Evolutionary conservation across 2,888 invertebrate species (phyloP), one percentile per base, ranked within the genome.

Genomic region (Copidosoma aretas): DNA sequence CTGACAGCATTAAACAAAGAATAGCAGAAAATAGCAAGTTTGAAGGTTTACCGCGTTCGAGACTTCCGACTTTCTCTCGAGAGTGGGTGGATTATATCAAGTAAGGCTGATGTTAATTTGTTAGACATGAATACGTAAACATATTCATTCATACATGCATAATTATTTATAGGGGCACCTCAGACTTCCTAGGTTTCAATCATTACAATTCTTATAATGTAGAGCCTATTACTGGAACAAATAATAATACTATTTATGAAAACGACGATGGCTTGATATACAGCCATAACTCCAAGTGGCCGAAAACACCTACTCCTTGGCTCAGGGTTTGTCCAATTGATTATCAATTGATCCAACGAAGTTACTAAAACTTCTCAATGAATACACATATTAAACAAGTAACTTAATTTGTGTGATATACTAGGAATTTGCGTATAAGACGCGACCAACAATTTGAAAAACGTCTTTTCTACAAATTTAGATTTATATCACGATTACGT

Each of bases 111-210:
- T 52, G 5, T 22, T 46, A 46, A 15, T 46, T 22, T 4, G 10
- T 52, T 5, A 5, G 21, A 5, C 12, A 52, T 12, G 19, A n/a
- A 3, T 3, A 52, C 14, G 12, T 52, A 5, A 52, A n/a, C n/a
- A n/a, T n/a, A n/a, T n/a, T n/a, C n/a, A n/a, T n/a, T n/a, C n/a
- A n/a, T n/a, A n/a, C n/a, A n/a, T n/a, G n/a, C n/a, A n/a, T n/a
- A n/a, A n/a, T n/a, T n/a, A 21, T 24, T 54, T 54, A 10, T 54
- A 54, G 54, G 12, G 88, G 86, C 76, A 88, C 91, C 0, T 86
- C 86, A 1, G 93, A 94, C 79, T 92, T 91, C 82, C 85, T 93
- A 60, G 93, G 92, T 0, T 79, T 93, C 19, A 93, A 93, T 78
- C 88, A 90, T 68, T 94, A 93, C 79, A 90, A 91, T 0, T 86